Conservation (phyloP, 2,797 vertebrate genomes). For the Anisognathus igniventris region DNA sequence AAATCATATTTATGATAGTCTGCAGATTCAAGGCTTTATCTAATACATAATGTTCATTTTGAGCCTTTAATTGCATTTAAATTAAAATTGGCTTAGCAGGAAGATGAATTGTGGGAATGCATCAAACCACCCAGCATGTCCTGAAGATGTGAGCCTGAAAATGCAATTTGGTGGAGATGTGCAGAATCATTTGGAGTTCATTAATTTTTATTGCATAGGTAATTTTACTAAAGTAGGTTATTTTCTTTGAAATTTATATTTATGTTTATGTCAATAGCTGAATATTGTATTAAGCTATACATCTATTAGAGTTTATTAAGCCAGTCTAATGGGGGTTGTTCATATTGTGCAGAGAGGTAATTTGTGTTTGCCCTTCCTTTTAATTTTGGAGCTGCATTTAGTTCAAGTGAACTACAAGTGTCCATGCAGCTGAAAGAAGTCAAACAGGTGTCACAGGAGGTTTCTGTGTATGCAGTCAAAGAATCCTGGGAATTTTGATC, state of each 20-base stretch:
- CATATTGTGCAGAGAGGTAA: constrained; percentile 56
- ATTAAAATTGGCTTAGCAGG: constrained; percentile 91
- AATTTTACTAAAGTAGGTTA: constrained; percentile 87
- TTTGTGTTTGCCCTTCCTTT: constrained; percentile 65
- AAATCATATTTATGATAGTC: constrained; percentile 87
- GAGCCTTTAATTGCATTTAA: constrained; percentile 92
- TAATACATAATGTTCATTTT: constrained; percentile 94
- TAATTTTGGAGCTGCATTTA: constrained; percentile 28
- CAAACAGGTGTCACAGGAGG: constrained; percentile 52
- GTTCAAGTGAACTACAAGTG: constrained; percentile 12
- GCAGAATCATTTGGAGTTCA: constrained; percentile 89
- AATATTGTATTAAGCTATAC: constrained; percentile 76
- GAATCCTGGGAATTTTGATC: not conserved
- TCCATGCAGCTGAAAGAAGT: not conserved
- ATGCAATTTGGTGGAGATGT: constrained; percentile 86
- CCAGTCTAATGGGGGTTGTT: constrained; percentile 70
- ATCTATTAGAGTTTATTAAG: constrained; percentile 80
- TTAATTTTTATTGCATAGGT: constrained; percentile 94
- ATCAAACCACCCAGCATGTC: constrained; percentile 89
- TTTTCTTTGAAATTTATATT: constrained; percentile 84
- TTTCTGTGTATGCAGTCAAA: constrained; percentile 18
- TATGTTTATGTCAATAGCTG: constrained; percentile 83
- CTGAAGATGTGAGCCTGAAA: constrained; percentile 86
- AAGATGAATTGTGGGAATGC: constrained; percentile 89
- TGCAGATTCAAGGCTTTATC: constrained; percentile 85